A percentile compares a stretch with the other conserved stretches of the same genome.
phyloP scores from a whole-genome alignment of 2,888 invertebrate genomes.

The Coelinius sp. region DNA sequence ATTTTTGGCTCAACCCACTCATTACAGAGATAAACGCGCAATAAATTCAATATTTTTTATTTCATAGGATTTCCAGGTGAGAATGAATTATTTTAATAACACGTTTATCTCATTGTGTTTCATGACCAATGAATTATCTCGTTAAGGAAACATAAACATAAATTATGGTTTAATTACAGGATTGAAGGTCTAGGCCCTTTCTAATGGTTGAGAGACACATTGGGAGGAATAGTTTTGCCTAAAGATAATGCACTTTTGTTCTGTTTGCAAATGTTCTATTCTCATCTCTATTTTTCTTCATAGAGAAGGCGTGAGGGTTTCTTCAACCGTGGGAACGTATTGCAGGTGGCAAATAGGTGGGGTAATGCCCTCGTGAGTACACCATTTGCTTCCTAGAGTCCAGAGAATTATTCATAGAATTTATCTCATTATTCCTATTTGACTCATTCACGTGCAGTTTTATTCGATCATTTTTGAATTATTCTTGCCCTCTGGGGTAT shows the following conservation, averaged over 20 bases:
- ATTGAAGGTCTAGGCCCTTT: background rate
- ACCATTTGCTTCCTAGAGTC: slow-evolving; percentile 19
- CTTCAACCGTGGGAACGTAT: slow-evolving; percentile 23
- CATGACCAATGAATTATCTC: background rate
- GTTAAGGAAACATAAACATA: background rate
- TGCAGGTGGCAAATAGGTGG: slow-evolving; percentile 21
- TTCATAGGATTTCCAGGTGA: too few relatives aligned
- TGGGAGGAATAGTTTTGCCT: background rate
- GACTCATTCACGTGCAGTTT: background rate
- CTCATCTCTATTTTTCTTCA: background rate
- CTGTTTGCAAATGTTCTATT: background rate
- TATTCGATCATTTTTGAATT: background rate
- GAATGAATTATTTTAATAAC: too few relatives aligned
- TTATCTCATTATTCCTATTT: slow-evolving; percentile 19
- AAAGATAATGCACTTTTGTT: background rate
- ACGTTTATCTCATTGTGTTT: background rate
- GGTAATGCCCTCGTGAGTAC: slow-evolving; percentile 47
- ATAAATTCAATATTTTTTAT: too few relatives aligned
- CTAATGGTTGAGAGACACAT: background rate
- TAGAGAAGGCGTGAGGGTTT: slow-evolving; percentile 22
- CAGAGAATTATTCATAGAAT: slow-evolving; percentile 42
- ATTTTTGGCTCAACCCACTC: too few relatives aligned
- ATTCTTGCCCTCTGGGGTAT: background rate
- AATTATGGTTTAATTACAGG: background rate
- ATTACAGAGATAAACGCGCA: too few relatives aligned